Conservation (phyloP, 2,888 invertebrate species). For the Pyrrhosoma nymphula region DNA sequence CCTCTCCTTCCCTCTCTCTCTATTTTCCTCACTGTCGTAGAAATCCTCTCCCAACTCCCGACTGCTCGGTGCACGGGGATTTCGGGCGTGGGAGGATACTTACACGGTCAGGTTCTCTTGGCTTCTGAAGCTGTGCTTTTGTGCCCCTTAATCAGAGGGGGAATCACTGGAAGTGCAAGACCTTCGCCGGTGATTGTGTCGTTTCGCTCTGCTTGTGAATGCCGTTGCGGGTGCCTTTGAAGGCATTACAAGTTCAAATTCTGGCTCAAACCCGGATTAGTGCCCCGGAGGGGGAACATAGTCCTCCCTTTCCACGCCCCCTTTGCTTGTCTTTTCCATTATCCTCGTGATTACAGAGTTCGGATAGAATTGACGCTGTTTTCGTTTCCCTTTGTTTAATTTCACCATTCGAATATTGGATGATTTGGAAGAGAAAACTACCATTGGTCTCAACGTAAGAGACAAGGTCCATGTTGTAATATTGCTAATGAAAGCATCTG, state of each 20-base stretch:
- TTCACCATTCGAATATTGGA: not conserved
- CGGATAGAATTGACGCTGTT: not conserved
- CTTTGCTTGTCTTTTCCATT: not conserved
- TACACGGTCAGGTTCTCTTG: conserved; percentile 27
- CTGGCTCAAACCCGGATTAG: not conserved
- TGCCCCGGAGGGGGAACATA: not conserved
- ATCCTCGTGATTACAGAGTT: not conserved
- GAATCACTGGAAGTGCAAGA: conserved; percentile 36
- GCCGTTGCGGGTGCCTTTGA: conserved; percentile 26
- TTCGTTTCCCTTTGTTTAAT: not conserved
- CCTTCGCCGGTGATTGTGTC: conserved; percentile 17
- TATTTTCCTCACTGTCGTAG: not conserved
- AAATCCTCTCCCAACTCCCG: not conserved
- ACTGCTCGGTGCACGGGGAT: not conserved
- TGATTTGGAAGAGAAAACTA: not conserved
- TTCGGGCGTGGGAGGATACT: not conserved
- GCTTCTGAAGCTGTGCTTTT: conserved; percentile 27
- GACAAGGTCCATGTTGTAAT: too few species aligned
- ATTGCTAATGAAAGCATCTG: too few species aligned
- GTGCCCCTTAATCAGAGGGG: conserved; percentile 14
- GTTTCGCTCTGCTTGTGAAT: conserved; percentile 19
- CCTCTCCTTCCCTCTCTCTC: not conserved
- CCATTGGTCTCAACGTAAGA: too few species aligned
- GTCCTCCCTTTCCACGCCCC: not conserved
- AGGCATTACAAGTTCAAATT: conserved; percentile 5